Evolutionary conservation across 1,140 invertebrate genomes (phyloP), one percentile per base, ranked within the genome.

Genomic region (Sycophila sp.): DNA sequence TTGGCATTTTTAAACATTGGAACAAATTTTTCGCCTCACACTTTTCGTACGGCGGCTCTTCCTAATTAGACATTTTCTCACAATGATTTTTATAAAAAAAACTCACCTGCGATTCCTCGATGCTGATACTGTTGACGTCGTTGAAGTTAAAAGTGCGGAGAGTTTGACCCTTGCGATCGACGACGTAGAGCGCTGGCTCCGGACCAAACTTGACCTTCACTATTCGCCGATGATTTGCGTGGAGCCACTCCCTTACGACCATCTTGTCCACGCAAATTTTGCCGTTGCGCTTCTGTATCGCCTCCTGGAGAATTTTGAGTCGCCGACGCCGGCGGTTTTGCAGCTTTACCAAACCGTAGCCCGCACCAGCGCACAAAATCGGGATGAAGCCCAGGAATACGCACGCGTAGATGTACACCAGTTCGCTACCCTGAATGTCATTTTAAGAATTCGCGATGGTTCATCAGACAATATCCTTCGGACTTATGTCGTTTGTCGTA

Each of bases 391-490:
- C 92, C 7, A 98, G 88, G 64, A 95, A 93, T 3, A 99, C 89
- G 75, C 95, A 97, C 0, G 92, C 95, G 86, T 98, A 98, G 75
- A 99, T 98, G 86, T 97, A 99, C 2, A 96, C 93, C 49, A 99
- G 88, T 85, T 99, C 98, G 79, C 96, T 99, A 22, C 97, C 97
- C 88, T 96, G 88, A 64, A 92, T 4, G 19, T 40, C n/a, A 87
- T 42, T 47, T 59, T 49, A n/a, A n/a, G n/a, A n/a, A n/a, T n/a
- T n/a, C n/a, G n/a, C n/a, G n/a, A n/a, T n/a, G n/a, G n/a, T n/a
- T n/a, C n/a, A n/a, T n/a, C n/a, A n/a, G n/a, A n/a, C n/a, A n/a
- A n/a, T n/a, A n/a, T n/a, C n/a, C n/a, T n/a, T n/a, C n/a, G n/a
- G n/a, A n/a, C n/a, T n/a, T n/a, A n/a, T n/a, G n/a, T n/a, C n/a